phyloP scores from a whole-genome alignment of 2,888 invertebrate genomes.

The Acholoe squamosa region DNA sequence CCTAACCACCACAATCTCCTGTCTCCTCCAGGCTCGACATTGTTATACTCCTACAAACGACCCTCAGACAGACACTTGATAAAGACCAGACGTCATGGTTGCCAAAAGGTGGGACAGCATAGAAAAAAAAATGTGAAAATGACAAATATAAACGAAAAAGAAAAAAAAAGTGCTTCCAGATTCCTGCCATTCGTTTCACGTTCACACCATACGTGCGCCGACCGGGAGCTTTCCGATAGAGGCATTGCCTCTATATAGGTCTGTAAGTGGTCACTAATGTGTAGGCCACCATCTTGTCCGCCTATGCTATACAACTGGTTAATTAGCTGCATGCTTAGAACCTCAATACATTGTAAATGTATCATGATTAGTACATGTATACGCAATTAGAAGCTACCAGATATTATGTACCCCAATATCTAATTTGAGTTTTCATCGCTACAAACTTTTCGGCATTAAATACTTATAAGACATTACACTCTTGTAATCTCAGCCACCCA shows the following conservation, averaged over 20 bases:
- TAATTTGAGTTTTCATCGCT: too few species aligned
- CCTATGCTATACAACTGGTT: too few species aligned
- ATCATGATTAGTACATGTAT: too few species aligned
- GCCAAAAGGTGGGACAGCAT: background rate
- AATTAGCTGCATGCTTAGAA: too few species aligned
- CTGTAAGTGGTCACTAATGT: too few species aligned
- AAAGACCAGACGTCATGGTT: background rate
- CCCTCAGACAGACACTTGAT: background rate
- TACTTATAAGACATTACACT: too few species aligned
- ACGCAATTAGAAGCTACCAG: too few species aligned
- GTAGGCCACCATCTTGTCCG: too few species aligned
- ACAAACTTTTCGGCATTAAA: too few species aligned
- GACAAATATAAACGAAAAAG: background rate
- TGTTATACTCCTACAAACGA: slow-evolving; percentile 5
- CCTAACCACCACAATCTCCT: too few species aligned
- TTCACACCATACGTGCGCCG: slow-evolving; percentile 25
- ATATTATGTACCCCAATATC: too few species aligned
- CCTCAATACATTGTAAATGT: too few species aligned
- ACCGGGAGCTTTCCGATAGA: background rate
- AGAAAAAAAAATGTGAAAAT: background rate
- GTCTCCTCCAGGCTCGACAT: background rate
- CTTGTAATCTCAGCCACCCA: background rate
- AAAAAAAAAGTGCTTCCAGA: background rate
- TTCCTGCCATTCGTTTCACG: slow-evolving; percentile 27
- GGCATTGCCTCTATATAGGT: background rate